Evolutionary conservation across 2,888 invertebrate species (phyloP), one percentile per base, ranked within the genome.

Genomic region (Drosophila robusta): DNA sequence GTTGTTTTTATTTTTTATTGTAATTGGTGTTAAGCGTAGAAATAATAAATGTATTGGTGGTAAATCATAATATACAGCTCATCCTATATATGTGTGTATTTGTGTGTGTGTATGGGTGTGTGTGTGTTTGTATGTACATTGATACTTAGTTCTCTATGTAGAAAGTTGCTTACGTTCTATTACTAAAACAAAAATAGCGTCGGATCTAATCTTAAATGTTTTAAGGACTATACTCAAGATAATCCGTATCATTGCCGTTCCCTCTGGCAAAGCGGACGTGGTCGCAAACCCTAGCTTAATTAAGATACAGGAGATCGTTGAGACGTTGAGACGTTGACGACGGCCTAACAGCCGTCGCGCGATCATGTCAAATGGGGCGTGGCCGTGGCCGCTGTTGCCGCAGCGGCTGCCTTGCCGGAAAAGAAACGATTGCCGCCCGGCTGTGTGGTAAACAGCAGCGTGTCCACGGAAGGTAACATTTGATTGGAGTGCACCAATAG

Each of bases 401-500:
- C 55, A 14, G 56, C 52, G 5, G 66, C 51, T 14, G 73, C 46
- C 46, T 88, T 88, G 44, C 81, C 75, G 29, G 75, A 68, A 56
- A 81, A 88, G 54, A 85, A 88, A n/a, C 88, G 75, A 75, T 76
- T 89, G 45, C 83, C 83, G 45, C 83, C 83, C 4, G 89, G 76
- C 72, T 86, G 89, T 12, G 78, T 70, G 50, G 84, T 81, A 34
- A 91, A 91, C n/a, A 91, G 81, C 51, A 92, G 70, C 24, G 92
- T 92, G 63, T 92, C 91, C 63, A 92, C 92, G 50, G 92, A 92
- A 56, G 92, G 92, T 74, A 92, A 85, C 74, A 86, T 88, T 82
- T 91, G 90, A 68, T 88, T 91, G 4, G 87, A 79, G 60, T 86
- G 84, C 65, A 90, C 69, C 14, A 90, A 58, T 16, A 90, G 58